Conservation (phyloP, 2,113 vertebrate genomes). For the Corvus moneduloides region DNA sequence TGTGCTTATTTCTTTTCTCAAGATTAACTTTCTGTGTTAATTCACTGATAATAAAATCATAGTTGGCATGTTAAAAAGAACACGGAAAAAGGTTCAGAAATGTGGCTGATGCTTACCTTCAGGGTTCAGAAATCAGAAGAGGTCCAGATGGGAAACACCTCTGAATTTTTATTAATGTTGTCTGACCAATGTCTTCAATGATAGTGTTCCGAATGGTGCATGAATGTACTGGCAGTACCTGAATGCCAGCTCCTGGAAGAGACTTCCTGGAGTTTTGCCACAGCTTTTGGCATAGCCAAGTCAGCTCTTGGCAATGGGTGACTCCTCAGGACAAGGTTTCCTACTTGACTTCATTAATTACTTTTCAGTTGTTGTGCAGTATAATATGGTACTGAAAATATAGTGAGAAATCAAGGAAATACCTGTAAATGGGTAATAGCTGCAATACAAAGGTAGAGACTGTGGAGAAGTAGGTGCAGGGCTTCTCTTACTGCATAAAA, state of each 20-base stretch:
- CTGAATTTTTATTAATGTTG: not conserved
- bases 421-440: not conserved
- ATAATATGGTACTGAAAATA: not conserved
- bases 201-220: not conserved
- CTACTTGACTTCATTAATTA: not conserved
- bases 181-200: not conserved
- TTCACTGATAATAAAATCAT: not conserved
- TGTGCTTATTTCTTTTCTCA: not conserved
- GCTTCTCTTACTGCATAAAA: not conserved
- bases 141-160: not conserved
- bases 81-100: not conserved
- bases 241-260: not conserved
- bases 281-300: not conserved
- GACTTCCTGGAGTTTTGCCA: not conserved
- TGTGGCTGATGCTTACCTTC: not conserved
- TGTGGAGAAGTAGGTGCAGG: not conserved
- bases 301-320: not conserved
- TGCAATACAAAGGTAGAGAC: not conserved
- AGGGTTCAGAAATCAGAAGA: not conserved
- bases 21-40: not conserved
- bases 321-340: not conserved
- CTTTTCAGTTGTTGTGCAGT: not conserved
- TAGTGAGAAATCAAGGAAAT: not conserved
- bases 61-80: not conserved
- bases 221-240: not conserved